Percentiles rank a stretch among this genome's conserved stretches.
phyloP scores from a whole-genome alignment of 2,888 invertebrate species.

The Torymus texanus region DNA sequence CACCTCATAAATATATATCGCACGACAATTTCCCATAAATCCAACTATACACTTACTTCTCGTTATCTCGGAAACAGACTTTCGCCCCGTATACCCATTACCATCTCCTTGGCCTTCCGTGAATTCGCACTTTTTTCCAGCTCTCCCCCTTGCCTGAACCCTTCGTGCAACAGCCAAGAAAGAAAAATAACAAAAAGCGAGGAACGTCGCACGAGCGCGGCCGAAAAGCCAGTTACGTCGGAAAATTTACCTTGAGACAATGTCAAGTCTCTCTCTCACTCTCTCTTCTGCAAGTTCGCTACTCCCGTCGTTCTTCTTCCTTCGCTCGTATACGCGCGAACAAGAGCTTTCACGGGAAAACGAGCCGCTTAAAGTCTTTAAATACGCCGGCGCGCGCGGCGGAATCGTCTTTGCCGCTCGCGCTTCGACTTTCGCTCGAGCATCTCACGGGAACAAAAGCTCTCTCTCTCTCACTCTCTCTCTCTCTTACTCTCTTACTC shows the following conservation, averaged over 20 bases:
- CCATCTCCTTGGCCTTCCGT: too few species aligned
- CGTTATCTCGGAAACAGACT: too few species aligned
- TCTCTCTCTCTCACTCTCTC: slow-evolving; percentile 9
- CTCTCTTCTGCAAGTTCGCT: too few species aligned
- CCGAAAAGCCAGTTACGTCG: not conserved
- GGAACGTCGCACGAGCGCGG: not conserved
- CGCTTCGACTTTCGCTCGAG: slow-evolving; percentile 28
- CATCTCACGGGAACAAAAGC: slow-evolving; percentile 45
- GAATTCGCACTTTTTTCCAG: slow-evolving; percentile 14
- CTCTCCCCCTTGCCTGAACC: not conserved
- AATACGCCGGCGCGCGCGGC: slow-evolving; percentile 12
- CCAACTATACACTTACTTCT: too few species aligned
- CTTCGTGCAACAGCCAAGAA: not conserved
- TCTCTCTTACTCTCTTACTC: not conserved
- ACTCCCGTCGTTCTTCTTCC: not conserved
- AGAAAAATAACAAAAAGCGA: slow-evolving; percentile 11
- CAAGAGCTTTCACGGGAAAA: slow-evolving; percentile 43
- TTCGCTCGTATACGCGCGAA: not conserved
- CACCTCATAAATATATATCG: too few species aligned
- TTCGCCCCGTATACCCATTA: too few species aligned
- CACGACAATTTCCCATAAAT: too few species aligned
- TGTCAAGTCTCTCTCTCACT: not conserved
- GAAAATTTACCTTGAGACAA: slow-evolving; percentile 29
- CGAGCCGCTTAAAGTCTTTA: slow-evolving; percentile 44
- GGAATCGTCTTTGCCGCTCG: slow-evolving; percentile 33